Percentiles rank a stretch among this genome's conserved stretches.
Evolutionary conservation across 2,113 vertebrate species (phyloP).

Genomic region (Paramormyrops kingsleyae): DNA sequence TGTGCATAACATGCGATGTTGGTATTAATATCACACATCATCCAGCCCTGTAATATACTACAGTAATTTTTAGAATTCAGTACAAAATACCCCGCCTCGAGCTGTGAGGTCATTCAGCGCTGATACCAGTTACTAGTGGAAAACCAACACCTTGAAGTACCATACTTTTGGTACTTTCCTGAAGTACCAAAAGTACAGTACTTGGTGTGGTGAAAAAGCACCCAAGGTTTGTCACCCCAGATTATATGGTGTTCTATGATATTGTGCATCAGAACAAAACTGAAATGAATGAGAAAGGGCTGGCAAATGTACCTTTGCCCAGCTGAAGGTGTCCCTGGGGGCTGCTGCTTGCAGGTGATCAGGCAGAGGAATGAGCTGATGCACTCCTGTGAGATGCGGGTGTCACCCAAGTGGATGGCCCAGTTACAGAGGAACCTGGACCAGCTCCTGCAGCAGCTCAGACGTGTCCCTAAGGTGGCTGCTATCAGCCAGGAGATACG

Average conservation of each 20-base stretch:
- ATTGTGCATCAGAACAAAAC: not conserved
- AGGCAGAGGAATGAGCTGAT: slow-evolving; percentile 58
- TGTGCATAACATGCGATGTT: too few relatives aligned
- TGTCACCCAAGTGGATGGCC: slow-evolving; percentile 50
- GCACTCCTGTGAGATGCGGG: slow-evolving; percentile 54
- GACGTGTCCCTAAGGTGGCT: slow-evolving; percentile 34
- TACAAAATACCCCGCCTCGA: too few relatives aligned
- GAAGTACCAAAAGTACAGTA: too few relatives aligned
- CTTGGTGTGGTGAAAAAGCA: too few relatives aligned
- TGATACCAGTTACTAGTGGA: too few relatives aligned
- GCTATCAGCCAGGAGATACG: slow-evolving; percentile 39
- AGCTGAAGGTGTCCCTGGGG: not conserved
- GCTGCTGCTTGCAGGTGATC: slow-evolving; percentile 49
- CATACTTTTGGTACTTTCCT: too few relatives aligned
- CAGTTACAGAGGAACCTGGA: slow-evolving; percentile 36
- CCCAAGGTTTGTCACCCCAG: not conserved
- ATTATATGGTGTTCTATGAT: not conserved
- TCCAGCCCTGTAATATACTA: too few relatives aligned
- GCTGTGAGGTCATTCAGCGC: too few relatives aligned
- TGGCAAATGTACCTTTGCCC: not conserved
- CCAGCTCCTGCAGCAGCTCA: slow-evolving; percentile 41
- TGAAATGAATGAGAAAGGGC: not conserved
- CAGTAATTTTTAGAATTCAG: too few relatives aligned
- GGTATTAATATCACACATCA: too few relatives aligned
- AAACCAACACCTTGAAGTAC: too few relatives aligned